A percentile compares a stretch with the other conserved stretches of the same genome.
These are phyloP conservation scores for Drosophila algonquin DNA, from an alignment of 2,888 invertebrate species.

Conservation along the genomic window DNA sequence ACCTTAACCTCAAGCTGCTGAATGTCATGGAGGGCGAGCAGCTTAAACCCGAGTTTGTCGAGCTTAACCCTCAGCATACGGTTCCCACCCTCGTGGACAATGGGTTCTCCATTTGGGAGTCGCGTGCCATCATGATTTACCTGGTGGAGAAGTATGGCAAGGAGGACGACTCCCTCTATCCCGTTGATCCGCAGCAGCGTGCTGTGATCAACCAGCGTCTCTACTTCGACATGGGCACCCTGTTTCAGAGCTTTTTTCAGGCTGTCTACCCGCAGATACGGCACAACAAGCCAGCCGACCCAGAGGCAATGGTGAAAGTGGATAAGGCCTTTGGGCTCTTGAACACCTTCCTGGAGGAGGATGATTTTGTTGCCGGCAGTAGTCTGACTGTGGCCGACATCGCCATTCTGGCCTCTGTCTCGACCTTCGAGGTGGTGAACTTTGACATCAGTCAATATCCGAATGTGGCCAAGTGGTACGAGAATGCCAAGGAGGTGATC, in stretches of 20 bases:
- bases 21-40: slow-evolving; percentile 87
- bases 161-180: slow-evolving; percentile 87
- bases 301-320: slow-evolving; percentile 88
- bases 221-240: slow-evolving; percentile 91
- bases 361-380: slow-evolving; percentile 89
- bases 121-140: slow-evolving; percentile 92
- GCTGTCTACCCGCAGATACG: slow-evolving; percentile 88
- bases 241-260: slow-evolving; percentile 87
- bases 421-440: slow-evolving; percentile 87
- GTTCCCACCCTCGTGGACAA: slow-evolving; percentile 93
- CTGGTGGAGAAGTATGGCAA: slow-evolving; percentile 91
- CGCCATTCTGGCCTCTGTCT: slow-evolving; percentile 87
- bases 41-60: slow-evolving; percentile 87
- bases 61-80: slow-evolving; percentile 92
- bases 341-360: slow-evolving; percentile 88
- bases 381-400: slow-evolving; percentile 91
- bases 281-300: slow-evolving; percentile 86
- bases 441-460: slow-evolving; percentile 88
- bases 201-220: slow-evolving; percentile 91
- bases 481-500: slow-evolving; percentile 85
- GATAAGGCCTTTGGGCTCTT: slow-evolving; percentile 88
- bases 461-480: slow-evolving; percentile 88
- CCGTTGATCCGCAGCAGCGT: slow-evolving; percentile 89
- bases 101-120: slow-evolving; percentile 92
- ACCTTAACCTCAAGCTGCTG: slow-evolving; percentile 86